Percentiles rank a stretch among this genome's conserved stretches.
These are phyloP conservation scores for Drosophila arawakana DNA, from an alignment of 1,140 invertebrate species.

Conservation along the genomic window DNA sequence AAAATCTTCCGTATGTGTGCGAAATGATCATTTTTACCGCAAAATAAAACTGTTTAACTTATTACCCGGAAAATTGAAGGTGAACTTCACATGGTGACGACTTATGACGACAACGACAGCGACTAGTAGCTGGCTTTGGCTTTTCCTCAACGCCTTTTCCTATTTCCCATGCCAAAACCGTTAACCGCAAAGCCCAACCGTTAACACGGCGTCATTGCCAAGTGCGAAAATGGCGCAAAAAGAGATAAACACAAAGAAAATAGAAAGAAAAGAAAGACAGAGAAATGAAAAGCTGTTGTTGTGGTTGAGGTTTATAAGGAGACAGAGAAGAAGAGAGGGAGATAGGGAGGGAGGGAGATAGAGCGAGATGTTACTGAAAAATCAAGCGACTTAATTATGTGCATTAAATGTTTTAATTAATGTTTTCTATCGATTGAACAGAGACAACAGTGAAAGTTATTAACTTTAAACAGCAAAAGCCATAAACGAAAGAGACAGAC, in stretches of 20 bases:
- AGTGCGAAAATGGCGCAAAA: constrained; percentile 30
- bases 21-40: constrained; percentile 37
- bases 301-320: neutral
- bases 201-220: constrained; percentile 34
- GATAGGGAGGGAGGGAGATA: constrained; percentile 10
- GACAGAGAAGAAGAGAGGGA: neutral
- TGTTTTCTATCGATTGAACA: constrained; percentile 63
- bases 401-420: constrained; percentile 76
- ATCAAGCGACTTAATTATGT: constrained; percentile 69
- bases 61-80: constrained; percentile 73
- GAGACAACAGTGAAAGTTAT: constrained; percentile 67
- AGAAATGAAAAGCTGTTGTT: constrained; percentile 15
- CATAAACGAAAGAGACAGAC: constrained; percentile 17
- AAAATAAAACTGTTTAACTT: constrained; percentile 51
- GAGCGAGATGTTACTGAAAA: constrained; percentile 28
- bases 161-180: constrained; percentile 50
- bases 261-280: constrained; percentile 4
- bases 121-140: constrained; percentile 5
- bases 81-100: constrained; percentile 53
- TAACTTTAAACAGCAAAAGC: constrained; percentile 55
- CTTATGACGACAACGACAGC: constrained; percentile 4
- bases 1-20: constrained; percentile 13
- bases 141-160: constrained; percentile 49
- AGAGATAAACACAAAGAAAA: constrained; percentile 34
- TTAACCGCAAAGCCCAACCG: constrained; percentile 25